Evolutionary conservation across 2,797 vertebrate species (phyloP).

Genomic region (Microcaecilia unicolor): DNA sequence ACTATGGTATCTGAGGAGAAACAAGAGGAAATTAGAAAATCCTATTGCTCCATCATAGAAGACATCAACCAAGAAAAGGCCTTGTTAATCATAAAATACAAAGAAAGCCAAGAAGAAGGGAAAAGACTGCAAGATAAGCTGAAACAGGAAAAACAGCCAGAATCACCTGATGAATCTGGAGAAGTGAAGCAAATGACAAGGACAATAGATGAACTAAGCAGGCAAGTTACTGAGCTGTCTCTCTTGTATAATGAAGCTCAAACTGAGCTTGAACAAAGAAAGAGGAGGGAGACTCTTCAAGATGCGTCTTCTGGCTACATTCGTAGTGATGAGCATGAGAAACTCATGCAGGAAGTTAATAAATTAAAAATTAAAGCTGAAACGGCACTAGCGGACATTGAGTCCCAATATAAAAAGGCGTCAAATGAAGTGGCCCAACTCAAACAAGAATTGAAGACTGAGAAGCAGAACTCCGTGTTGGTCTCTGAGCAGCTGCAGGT

Average conservation of each 20-base stretch:
- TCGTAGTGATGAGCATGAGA: conserved; percentile 62
- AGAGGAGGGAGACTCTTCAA: conserved; percentile 46
- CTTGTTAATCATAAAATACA: conserved; percentile 68
- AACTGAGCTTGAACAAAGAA: conserved; percentile 65
- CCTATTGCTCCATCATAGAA: conserved; percentile 57
- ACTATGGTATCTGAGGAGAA: conserved; percentile 47
- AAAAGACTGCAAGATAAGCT: conserved; percentile 78
- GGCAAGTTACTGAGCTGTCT: conserved; percentile 77
- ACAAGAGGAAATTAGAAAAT: conserved; percentile 57
- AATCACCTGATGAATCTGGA: conserved; percentile 68
- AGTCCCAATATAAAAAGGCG: conserved; percentile 54
- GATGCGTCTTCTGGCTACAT: conserved; percentile 39
- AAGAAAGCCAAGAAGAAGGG: conserved; percentile 84
- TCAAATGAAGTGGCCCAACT: conserved; percentile 63
- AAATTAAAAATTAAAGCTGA: conserved; percentile 69
- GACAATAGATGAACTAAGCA: conserved; percentile 74
- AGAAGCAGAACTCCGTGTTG: conserved; percentile 67
- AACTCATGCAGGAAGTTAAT: conserved; percentile 48
- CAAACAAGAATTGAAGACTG: conserved; percentile 64
- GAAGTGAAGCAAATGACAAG: conserved; percentile 69
- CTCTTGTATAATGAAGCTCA: conserved; percentile 83
- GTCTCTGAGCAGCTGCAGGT: conserved; percentile 77
- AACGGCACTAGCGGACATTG: conserved; percentile 52
- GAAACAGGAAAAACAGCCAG: conserved; percentile 59
- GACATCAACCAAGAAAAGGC: conserved; percentile 63